Evolutionary conservation across 1,140 invertebrate genomes (phyloP).

Genomic region (Papilio polyxenes): DNA sequence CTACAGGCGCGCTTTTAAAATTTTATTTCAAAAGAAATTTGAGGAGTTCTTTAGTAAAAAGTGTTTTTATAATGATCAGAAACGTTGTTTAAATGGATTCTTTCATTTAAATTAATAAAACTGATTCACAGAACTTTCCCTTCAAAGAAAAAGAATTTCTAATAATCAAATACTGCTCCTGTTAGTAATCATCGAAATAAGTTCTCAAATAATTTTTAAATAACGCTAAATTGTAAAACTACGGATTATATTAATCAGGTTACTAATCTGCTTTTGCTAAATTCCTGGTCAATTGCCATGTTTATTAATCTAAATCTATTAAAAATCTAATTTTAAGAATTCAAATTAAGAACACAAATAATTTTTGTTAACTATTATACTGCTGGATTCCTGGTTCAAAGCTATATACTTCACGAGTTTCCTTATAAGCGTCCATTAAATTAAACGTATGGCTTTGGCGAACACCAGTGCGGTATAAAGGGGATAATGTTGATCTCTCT

Average conservation of each 20-base stretch:
- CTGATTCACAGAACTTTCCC: neutral
- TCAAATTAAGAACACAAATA: neutral
- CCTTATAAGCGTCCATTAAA: slow-evolving; percentile 50
- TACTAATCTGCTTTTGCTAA: neutral
- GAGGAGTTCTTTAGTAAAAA: slow-evolving; percentile 6
- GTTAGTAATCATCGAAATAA: no score
- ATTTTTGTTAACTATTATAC: slow-evolving; percentile 11
- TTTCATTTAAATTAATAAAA: neutral
- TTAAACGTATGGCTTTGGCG: slow-evolving; percentile 44
- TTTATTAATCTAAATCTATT: no score
- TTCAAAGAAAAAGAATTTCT: no score
- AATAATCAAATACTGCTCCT: no score
- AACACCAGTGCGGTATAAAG: slow-evolving; percentile 36
- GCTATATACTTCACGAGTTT: slow-evolving; percentile 31
- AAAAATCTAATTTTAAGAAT: neutral
- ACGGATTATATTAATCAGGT: neutral
- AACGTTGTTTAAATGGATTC: neutral
- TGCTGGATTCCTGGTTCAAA: slow-evolving; percentile 9
- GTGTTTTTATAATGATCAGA: neutral
- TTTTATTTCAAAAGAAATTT: slow-evolving; percentile 23
- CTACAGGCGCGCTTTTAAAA: slow-evolving; percentile 16
- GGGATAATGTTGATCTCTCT: slow-evolving; percentile 38
- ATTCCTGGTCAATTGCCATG: neutral
- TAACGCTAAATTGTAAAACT: no score
- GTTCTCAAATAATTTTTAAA: no score